A percentile compares a stretch with the other conserved stretches of the same genome.
Evolutionary conservation across 2,888 invertebrate genomes (phyloP).

Genomic region (Drosophila robusta): DNA sequence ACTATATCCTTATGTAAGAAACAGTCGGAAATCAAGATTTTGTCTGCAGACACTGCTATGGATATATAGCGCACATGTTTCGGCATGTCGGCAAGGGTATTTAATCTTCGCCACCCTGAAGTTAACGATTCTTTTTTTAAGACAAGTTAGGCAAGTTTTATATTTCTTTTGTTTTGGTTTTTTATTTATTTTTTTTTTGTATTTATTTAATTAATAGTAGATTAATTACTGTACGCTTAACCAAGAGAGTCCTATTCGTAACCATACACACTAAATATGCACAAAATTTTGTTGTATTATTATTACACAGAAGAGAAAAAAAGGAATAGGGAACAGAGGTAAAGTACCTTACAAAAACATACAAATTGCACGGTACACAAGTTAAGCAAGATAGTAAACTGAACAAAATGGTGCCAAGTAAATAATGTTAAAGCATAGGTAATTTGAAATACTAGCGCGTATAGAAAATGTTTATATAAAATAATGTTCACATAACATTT

Average conservation of each 20-base stretch:
- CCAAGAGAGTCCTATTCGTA: constrained; percentile 77
- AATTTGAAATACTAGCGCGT: constrained; percentile 71
- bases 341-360: constrained; percentile 32
- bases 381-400: constrained; percentile 19
- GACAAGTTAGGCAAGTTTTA: constrained; percentile 37
- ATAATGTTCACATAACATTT: constrained; percentile 74
- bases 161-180: constrained; percentile 13
- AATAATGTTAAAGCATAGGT: constrained; percentile 59
- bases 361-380: constrained; percentile 38
- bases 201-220: constrained; percentile 78
- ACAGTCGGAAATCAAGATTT: too few relatives aligned
- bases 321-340: constrained; percentile 18
- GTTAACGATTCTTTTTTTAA: not conserved
- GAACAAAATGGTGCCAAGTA: constrained; percentile 37
- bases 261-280: constrained; percentile 80
- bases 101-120: too few relatives aligned
- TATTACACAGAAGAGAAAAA: constrained; percentile 36
- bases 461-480: constrained; percentile 72
- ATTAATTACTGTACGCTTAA: constrained; percentile 78
- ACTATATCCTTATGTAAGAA: too few relatives aligned
- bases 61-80: too few relatives aligned
- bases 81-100: too few relatives aligned
- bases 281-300: constrained; percentile 69
- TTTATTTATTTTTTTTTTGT: constrained; percentile 40
- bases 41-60: too few relatives aligned